phyloP scores from a whole-genome alignment of 2,797 vertebrate species.

The Eutrigla gurnardus region DNA sequence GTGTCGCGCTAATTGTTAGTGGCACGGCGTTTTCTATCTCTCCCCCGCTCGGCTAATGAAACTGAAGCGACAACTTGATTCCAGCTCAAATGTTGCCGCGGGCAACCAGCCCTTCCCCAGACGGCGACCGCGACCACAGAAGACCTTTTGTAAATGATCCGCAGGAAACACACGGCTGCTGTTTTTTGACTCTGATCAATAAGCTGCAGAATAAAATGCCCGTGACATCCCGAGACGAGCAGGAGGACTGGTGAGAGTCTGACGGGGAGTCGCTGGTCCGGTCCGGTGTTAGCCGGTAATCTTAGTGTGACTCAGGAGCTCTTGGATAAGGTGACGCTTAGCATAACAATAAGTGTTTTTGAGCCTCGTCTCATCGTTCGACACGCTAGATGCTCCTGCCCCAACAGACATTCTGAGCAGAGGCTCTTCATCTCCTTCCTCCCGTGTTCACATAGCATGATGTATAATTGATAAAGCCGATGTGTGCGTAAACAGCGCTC shows the following conservation, averaged over 20 bases:
- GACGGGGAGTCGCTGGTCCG: background rate
- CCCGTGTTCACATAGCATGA: conserved; percentile 30
- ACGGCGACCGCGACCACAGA: conserved; percentile 51
- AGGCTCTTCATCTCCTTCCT: conserved; percentile 33
- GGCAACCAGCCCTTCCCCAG: conserved; percentile 29
- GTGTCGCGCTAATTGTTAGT: conserved; percentile 60
- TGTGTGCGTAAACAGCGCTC: conserved; percentile 58
- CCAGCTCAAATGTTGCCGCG: conserved; percentile 50
- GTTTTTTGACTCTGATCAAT: conserved; percentile 40
- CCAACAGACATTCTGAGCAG: conserved; percentile 25
- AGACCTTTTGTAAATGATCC: conserved; percentile 69
- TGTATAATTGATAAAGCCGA: conserved; percentile 66
- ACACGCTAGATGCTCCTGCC: conserved; percentile 35
- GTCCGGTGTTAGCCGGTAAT: no score
- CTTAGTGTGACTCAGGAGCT: background rate
- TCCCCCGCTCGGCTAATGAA: conserved; percentile 37
- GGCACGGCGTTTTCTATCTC: conserved; percentile 47
- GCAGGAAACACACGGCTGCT: conserved; percentile 48
- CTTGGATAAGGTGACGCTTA: background rate
- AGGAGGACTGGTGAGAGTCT: background rate
- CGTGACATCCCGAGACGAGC: background rate
- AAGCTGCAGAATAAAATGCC: conserved; percentile 1
- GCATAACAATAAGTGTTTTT: background rate
- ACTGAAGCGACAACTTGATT: conserved; percentile 42
- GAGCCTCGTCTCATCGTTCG: conserved; percentile 7